These are phyloP conservation scores for Artibeus lituratus DNA, from an alignment of 2,797 vertebrate species.

Conservation along the genomic window DNA sequence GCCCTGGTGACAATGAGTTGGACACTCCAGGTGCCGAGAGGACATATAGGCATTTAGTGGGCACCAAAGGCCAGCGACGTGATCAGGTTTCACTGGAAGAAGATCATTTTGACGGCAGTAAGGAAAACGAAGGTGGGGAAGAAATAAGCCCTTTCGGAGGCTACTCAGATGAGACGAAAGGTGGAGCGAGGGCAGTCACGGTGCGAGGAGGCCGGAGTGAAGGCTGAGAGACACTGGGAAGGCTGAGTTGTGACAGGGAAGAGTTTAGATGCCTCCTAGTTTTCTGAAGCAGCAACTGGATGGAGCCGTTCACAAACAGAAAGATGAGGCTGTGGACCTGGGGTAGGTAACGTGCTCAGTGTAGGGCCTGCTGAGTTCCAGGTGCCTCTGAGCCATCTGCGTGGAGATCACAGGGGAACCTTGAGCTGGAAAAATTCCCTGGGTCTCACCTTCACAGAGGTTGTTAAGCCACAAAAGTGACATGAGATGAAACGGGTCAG, in stretches of 20 bases:
- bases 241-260: background rate
- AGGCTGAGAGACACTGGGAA: background rate
- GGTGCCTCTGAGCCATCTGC: background rate
- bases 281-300: slow-evolving; percentile 19
- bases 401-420: background rate
- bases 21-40: too few species aligned
- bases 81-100: slow-evolving; percentile 25
- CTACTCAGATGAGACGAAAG: background rate
- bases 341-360: background rate
- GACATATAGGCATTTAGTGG: background rate
- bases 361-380: background rate
- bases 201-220: background rate
- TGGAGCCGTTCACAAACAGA: background rate
- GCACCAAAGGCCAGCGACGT: background rate
- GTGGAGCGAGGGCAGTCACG: background rate
- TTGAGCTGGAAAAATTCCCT: background rate
- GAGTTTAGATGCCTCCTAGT: background rate
- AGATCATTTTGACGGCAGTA: background rate
- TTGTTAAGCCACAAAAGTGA: background rate
- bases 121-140: background rate
- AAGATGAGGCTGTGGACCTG: background rate
- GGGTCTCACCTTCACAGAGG: background rate
- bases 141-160: background rate
- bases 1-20: too few species aligned
- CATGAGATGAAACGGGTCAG: background rate